Percentiles rank a stretch among this genome's conserved stretches.
These are phyloP conservation scores for Poecile montanus DNA, from an alignment of 2,797 vertebrate genomes.

Conservation along the genomic window DNA sequence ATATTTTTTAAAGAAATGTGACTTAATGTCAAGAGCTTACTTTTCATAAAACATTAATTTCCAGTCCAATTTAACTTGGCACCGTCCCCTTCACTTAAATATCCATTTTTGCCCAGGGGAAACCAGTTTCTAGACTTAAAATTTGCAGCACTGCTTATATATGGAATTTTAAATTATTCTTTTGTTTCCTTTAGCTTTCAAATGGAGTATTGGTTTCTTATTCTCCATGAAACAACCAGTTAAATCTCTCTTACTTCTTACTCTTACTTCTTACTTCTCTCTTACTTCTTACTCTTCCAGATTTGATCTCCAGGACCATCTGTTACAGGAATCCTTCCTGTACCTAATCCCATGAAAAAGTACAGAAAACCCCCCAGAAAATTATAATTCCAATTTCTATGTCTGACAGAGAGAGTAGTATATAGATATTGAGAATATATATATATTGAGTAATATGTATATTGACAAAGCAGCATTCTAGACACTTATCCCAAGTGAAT, in stretches of 20 bases:
- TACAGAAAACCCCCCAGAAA: background rate
- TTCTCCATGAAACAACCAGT: background rate
- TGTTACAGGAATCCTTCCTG: background rate
- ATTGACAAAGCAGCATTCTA: background rate
- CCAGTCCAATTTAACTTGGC: constrained; percentile 5
- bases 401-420: background rate
- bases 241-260: background rate
- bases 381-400: background rate
- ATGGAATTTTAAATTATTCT: background rate
- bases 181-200: background rate
- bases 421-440: too few species aligned
- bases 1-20: background rate
- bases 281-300: too few species aligned
- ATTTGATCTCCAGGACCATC: background rate
- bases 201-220: background rate
- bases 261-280: too few species aligned
- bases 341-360: background rate
- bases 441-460: too few species aligned
- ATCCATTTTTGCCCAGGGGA: background rate
- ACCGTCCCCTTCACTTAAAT: background rate
- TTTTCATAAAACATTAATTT: background rate
- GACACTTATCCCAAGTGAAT: background rate
- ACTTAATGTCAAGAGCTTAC: background rate
- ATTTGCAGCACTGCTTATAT: background rate
- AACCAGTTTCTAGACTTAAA: background rate